Conservation (phyloP, 2,797 vertebrate species). For the Gallinago nigripennis region DNA sequence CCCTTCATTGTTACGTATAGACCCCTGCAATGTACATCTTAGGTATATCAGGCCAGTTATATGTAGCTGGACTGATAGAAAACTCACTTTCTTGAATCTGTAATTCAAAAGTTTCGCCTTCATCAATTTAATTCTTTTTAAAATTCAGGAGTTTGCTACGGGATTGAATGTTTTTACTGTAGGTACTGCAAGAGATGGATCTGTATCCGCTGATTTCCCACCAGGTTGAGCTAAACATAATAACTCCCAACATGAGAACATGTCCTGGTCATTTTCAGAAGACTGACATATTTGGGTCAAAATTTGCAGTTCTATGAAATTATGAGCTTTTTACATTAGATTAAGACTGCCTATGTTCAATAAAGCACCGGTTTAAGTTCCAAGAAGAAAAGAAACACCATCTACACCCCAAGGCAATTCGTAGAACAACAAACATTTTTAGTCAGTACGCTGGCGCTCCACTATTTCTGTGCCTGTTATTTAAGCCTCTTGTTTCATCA, state of each 20-base stretch:
- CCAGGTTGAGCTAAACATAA: neutral
- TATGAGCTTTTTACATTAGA: neutral
- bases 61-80: neutral
- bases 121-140: neutral
- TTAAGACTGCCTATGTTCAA: neutral
- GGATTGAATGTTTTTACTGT: neutral
- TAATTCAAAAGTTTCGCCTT: neutral
- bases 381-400: neutral
- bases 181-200: neutral
- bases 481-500: neutral
- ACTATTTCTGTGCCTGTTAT: neutral
- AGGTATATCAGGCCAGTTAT: neutral
- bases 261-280: neutral
- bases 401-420: neutral
- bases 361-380: neutral
- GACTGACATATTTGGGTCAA: neutral
- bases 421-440: neutral
- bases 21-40: neutral
- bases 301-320: neutral
- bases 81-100: neutral
- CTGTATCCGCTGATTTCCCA: neutral
- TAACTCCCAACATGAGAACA: rapidly evolving
- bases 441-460: neutral
- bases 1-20: neutral
- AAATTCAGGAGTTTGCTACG: neutral